Evolutionary conservation across 2,888 invertebrate genomes (phyloP).

Genomic region (Lucinisca nassula): DNA sequence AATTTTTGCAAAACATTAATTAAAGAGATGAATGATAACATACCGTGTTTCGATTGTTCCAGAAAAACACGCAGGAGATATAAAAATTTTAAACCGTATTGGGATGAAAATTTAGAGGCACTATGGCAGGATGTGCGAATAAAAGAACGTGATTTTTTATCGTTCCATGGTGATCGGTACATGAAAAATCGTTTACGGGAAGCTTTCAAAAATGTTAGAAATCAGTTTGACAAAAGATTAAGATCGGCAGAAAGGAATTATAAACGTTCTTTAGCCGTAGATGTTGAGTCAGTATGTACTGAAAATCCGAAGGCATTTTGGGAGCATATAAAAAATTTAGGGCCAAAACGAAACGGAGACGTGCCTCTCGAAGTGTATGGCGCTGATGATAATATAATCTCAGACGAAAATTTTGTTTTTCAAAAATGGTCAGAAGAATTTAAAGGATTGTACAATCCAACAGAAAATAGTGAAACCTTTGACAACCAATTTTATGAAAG

Average conservation of each 20-base stretch:
- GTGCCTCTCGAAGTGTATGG: not conserved
- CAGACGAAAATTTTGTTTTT: conserved; percentile 6
- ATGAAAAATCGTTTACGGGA: not conserved
- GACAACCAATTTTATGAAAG: not conserved
- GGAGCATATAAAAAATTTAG: conserved; percentile 14
- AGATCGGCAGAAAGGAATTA: not conserved
- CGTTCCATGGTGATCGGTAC: not conserved
- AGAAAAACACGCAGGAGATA: conserved; percentile 3
- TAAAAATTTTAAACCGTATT: conserved; percentile 32
- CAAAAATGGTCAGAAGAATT: conserved; percentile 6
- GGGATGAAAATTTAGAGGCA: not conserved
- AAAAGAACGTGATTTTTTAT: not conserved
- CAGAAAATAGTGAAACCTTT: not conserved
- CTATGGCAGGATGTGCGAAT: conserved; percentile 3
- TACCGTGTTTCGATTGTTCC: not conserved
- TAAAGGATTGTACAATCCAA: not conserved
- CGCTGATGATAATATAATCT: not conserved
- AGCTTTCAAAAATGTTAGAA: not conserved
- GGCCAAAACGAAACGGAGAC: not conserved
- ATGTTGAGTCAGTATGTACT: not conserved
- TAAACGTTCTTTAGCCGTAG: not conserved
- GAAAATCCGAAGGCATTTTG: not conserved
- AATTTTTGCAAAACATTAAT: not conserved
- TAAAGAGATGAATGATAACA: conserved; percentile 16
- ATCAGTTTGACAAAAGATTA: not conserved